Base-by-base conservation (phyloP, 2,888 invertebrate species). In the Phorcus lineatus region DNA sequence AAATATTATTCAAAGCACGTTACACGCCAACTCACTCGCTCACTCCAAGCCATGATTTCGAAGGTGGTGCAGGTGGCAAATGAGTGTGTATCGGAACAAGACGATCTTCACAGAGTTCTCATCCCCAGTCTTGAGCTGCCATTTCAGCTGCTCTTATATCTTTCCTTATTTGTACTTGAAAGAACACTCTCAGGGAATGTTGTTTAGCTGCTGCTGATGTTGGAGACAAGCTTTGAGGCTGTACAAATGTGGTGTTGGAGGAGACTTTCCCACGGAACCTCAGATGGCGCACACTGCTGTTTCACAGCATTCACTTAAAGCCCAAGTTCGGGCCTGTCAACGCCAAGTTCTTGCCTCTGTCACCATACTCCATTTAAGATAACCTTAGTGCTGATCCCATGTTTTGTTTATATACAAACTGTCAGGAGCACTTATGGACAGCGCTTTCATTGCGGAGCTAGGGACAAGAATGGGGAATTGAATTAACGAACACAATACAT, bases 91-190 rank as follows among this genome's bases (percentile, higher is more conserved):
- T 17, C 17, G 85, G 85, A 6, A 78, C 11, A 11, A 81, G 66
- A 19, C 75, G 66, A 0, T 74, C 62, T 13, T 70, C 13, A 2
- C 53, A 7, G 28, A 77, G 2, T 9, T 22, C 17, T 84, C 87
- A 86, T 24, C 87, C 87, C 83, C 82, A 87, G 24, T 85, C 83
- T 6, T 40, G 13, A n/a, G 83, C 80, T 7, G 70, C 19, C 11
- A 83, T 22, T 4, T 62, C 54, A 0, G 77, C 62, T 54, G 55
- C 0, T 11, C 19, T 11, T 7, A 54, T 66, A 1, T 83, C 77
- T 7, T 57, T 81, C 88, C 85, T 86, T 24, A 36, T 17, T 67
- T 86, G 85, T 6, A 85, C 81, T 81, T 87, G 88, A 36, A 67
- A 66, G 79, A 83, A 86, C 9, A 82, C 84, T 47, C 87, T 52